phyloP scores from a whole-genome alignment of 2,888 invertebrate genomes.

The Cacoxenus indagator region DNA sequence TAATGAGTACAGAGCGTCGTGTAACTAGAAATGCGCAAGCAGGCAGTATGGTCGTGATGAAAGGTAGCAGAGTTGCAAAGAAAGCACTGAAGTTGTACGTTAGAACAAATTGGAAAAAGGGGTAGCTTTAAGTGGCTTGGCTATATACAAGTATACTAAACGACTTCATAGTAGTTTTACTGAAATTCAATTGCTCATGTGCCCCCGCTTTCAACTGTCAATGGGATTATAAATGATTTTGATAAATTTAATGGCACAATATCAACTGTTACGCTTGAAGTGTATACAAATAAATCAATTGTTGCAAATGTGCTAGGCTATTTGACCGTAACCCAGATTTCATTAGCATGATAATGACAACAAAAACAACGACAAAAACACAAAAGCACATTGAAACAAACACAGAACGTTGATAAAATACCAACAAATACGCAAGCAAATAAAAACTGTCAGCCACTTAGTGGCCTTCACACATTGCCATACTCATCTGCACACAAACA shows the following conservation, averaged over 20 bases:
- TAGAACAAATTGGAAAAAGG: no score
- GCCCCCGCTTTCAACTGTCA: no score
- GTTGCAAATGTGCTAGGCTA: constrained; percentile 50
- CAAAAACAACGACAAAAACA: neutral
- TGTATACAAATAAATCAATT: constrained; percentile 51
- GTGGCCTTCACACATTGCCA: constrained; percentile 42
- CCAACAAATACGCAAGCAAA: constrained; percentile 44
- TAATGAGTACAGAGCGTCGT: constrained; percentile 53
- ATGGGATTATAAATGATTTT: neutral
- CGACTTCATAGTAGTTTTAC: no score
- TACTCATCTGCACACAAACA: constrained; percentile 39
- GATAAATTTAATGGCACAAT: neutral
- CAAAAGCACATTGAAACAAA: neutral
- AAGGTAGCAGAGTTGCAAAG: neutral
- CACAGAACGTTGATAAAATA: constrained; percentile 57
- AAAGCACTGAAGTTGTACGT: neutral
- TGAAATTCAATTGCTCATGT: no score
- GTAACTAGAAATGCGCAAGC: neutral
- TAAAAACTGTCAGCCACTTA: constrained; percentile 56
- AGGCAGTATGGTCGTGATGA: neutral
- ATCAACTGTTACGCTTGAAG: neutral
- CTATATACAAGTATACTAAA: no score
- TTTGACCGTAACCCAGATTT: constrained; percentile 57
- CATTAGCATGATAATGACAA: constrained; percentile 49
- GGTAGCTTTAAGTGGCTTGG: no score